Conservation (phyloP, 2,888 invertebrate species). For the Lobophora halterata region DNA sequence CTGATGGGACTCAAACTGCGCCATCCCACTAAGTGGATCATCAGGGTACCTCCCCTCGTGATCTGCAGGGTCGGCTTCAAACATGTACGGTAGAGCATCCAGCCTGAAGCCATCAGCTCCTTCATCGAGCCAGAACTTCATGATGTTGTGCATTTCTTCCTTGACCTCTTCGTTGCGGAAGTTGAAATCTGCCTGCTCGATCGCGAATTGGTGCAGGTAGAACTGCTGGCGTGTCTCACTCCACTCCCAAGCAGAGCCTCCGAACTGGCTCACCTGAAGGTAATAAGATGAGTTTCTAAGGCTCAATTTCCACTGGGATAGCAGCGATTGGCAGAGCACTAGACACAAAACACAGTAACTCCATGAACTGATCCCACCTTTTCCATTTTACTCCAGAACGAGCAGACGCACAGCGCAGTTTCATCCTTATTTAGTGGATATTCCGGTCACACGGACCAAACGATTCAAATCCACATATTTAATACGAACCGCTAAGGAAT, state of each 20-base stretch:
- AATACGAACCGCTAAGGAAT: no score
- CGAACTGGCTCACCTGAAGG: constrained; percentile 74
- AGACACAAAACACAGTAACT: no score
- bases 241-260: constrained; percentile 86
- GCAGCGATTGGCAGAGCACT: no score
- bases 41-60: constrained; percentile 65
- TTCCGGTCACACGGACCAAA: no score
- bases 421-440: no score
- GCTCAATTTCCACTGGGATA: no score
- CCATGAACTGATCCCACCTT: no score
- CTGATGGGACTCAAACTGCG: constrained; percentile 68
- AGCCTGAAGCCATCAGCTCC: constrained; percentile 90
- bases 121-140: constrained; percentile 86
- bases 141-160: constrained; percentile 79
- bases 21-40: constrained; percentile 71
- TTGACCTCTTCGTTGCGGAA: constrained; percentile 81
- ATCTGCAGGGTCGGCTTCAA: constrained; percentile 71
- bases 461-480: no score
- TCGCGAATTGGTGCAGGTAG: constrained; percentile 85
- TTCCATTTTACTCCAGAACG: no score
- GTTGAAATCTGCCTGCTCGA: constrained; percentile 85
- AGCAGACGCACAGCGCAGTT: no score
- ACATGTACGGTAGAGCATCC: constrained; percentile 82
- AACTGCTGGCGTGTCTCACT: constrained; percentile 81
- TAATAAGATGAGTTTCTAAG: no score